These are phyloP conservation scores for Sebastes ruberrimus DNA, from an alignment of 2,797 vertebrate genomes.

Conservation along the genomic window DNA sequence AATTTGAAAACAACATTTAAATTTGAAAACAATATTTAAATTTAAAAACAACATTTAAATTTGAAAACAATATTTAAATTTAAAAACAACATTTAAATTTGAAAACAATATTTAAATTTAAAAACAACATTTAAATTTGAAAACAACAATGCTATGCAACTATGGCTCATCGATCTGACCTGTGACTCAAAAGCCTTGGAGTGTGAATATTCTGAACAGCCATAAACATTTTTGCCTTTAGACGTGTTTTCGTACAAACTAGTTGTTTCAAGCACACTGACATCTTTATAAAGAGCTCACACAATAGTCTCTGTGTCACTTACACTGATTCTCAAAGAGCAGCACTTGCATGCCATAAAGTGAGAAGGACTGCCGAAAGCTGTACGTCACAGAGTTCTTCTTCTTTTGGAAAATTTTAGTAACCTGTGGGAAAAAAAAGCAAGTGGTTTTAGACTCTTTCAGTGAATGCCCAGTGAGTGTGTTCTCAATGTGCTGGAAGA, in stretches of 20 bases:
- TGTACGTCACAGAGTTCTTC: slow-evolving; percentile 98
- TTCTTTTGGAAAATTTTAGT: slow-evolving; percentile 99
- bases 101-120: accelerated
- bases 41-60: too few species aligned
- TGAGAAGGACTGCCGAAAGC: slow-evolving; percentile 97
- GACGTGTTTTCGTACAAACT: not conserved
- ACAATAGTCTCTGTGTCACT: slow-evolving; percentile 66
- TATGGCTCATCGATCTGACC: too few species aligned
- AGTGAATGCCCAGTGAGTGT: not conserved
- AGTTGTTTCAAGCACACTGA: not conserved
- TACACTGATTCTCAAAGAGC: slow-evolving; percentile 97
- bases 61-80: too few species aligned
- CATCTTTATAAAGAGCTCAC: not conserved
- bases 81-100: too few species aligned
- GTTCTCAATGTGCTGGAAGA: not conserved
- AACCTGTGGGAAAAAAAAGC: slow-evolving; percentile 80
- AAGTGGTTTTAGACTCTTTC: not conserved
- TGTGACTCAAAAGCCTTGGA: too few species aligned
- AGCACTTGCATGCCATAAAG: slow-evolving; percentile 96
- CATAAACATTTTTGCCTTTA: too few species aligned
- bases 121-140: too few species aligned
- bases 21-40: too few species aligned
- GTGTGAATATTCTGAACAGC: too few species aligned
- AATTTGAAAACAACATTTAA: too few species aligned
- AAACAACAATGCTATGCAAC: too few species aligned